Conservation (phyloP, 2,888 invertebrate species). For the Lasioglossum calceatum region DNA sequence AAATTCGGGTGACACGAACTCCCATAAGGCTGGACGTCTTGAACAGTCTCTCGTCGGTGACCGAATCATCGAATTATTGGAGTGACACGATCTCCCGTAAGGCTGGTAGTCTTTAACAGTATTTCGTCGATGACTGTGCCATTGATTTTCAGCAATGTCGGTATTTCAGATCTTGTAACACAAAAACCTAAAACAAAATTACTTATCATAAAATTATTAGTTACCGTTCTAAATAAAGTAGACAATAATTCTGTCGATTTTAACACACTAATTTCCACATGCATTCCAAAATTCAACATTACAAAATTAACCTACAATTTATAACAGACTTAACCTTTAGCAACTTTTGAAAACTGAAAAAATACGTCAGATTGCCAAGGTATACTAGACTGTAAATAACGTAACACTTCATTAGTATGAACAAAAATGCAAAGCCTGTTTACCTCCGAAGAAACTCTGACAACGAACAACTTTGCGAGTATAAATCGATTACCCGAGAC, state of each 20-base stretch:
- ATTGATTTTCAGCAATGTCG: neutral
- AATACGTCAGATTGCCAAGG: neutral
- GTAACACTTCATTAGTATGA: neutral
- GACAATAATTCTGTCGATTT: neutral
- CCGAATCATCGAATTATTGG: too few relatives aligned
- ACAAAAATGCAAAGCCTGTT: neutral
- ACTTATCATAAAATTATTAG: neutral
- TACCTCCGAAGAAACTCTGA: neutral
- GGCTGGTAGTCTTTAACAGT: too few relatives aligned
- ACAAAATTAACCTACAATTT: constrained; percentile 14
- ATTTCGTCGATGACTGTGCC: too few relatives aligned
- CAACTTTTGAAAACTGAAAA: neutral
- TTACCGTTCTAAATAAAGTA: neutral
- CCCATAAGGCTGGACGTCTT: too few relatives aligned
- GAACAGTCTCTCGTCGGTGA: too few relatives aligned
- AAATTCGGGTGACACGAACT: too few relatives aligned
- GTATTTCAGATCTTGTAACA: neutral
- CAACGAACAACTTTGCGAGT: constrained; percentile 6
- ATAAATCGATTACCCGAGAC: constrained; percentile 15
- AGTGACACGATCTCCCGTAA: too few relatives aligned
- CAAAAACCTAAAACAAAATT: neutral
- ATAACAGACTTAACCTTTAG: neutral
- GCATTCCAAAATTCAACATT: neutral
- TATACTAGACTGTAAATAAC: neutral
- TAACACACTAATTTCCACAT: neutral